These are phyloP conservation scores for Lepidocolaptes lacrymiger DNA, from an alignment of 2,797 vertebrate species.

Conservation along the genomic window DNA sequence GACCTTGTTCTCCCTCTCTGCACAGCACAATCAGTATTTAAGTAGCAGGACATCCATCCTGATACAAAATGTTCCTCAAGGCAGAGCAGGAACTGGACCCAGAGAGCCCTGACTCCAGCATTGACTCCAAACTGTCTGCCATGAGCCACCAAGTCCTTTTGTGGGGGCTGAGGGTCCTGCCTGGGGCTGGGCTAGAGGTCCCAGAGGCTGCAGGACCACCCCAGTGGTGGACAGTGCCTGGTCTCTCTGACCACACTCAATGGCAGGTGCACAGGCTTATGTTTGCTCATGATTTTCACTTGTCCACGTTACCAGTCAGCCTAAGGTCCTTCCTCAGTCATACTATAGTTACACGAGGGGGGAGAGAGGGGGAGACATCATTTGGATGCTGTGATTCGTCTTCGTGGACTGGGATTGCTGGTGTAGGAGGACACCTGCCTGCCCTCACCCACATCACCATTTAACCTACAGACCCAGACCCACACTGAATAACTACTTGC, in stretches of 20 bases:
- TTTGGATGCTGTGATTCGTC: background rate
- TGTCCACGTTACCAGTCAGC: background rate
- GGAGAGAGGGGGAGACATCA: accelerated
- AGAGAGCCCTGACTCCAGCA: background rate
- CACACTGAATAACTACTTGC: background rate
- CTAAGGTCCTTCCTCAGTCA: background rate
- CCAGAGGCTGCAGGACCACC: background rate
- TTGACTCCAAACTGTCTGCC: background rate
- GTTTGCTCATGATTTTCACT: background rate
- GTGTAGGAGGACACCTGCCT: background rate
- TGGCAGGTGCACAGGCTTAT: background rate
- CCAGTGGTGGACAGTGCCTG: accelerated
- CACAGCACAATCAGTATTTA: background rate
- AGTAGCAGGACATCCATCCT: background rate
- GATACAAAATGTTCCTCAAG: background rate
- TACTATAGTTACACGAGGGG: accelerated
- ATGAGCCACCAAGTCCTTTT: background rate
- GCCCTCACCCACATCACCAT: background rate
- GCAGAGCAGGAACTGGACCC: background rate
- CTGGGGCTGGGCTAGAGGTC: background rate
- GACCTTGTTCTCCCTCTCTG: background rate
- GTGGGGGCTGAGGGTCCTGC: background rate
- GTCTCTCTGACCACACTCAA: background rate
- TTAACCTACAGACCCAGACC: background rate
- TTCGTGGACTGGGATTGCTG: background rate